Conservation (phyloP, 2,113 vertebrate species). For the Callaeas wilsoni region DNA sequence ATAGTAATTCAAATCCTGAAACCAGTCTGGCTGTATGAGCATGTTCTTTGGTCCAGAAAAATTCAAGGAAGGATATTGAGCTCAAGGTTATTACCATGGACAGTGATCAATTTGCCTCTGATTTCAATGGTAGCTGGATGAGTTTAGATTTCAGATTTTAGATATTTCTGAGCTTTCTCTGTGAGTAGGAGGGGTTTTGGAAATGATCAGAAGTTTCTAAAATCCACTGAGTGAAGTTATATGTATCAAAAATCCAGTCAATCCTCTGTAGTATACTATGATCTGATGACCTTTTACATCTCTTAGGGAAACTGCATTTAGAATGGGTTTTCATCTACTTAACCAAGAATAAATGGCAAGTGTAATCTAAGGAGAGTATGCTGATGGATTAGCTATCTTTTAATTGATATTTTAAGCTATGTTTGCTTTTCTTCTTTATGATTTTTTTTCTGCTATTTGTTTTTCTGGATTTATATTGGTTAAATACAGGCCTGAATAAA, state of each 20-base stretch:
- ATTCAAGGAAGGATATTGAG: background rate
- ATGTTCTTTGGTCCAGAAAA: background rate
- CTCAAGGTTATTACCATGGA: background rate
- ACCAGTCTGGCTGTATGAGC: background rate
- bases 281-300: background rate
- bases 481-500: background rate
- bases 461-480: background rate
- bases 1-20: background rate
- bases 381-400: background rate
- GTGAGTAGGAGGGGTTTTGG: background rate
- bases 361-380: background rate
- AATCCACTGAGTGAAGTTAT: background rate
- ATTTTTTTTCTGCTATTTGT: background rate
- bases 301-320: background rate
- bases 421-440: background rate
- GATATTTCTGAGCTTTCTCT: background rate
- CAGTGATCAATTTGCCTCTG: background rate
- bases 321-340: background rate
- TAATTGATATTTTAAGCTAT: background rate
- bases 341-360: background rate
- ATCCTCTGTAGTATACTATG: background rate
- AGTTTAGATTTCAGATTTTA: background rate
- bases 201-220: background rate
- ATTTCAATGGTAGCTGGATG: background rate
- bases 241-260: background rate